These are phyloP conservation scores for Drosophila prolongata DNA, from an alignment of 2,888 invertebrate genomes.

Conservation along the genomic window DNA sequence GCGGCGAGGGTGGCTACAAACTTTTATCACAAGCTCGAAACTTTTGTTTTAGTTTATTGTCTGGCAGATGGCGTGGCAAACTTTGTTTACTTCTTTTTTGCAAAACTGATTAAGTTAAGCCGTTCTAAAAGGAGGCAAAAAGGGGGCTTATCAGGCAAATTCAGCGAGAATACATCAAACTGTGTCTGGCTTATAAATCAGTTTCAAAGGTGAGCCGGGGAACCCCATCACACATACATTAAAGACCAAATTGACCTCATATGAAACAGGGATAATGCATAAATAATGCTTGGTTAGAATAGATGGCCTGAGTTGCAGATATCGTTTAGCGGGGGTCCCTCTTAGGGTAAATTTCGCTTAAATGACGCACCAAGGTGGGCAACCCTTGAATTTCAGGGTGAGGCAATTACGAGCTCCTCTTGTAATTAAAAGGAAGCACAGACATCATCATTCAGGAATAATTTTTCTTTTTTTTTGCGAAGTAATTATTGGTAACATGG, in stretches of 20 bases:
- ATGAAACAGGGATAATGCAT: slow-evolving; percentile 19
- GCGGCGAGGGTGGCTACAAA: slow-evolving; percentile 17
- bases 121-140: slow-evolving; percentile 1
- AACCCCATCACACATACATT: not conserved
- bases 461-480: not conserved
- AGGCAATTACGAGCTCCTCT: slow-evolving; percentile 49
- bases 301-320: not conserved
- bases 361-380: slow-evolving; percentile 4
- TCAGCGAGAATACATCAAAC: slow-evolving; percentile 26
- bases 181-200: slow-evolving; percentile 43
- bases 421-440: slow-evolving; percentile 36
- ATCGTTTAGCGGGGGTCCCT: too few species aligned
- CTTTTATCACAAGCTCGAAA: slow-evolving; percentile 63
- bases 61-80: slow-evolving; percentile 59
- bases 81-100: slow-evolving; percentile 11
- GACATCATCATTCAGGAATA: slow-evolving; percentile 14
- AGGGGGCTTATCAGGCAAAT: slow-evolving; percentile 21
- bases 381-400: not conserved
- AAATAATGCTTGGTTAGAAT: slow-evolving; percentile 19
- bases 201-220: not conserved
- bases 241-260: slow-evolving; percentile 18
- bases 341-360: slow-evolving; percentile 23
- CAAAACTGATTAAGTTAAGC: slow-evolving; percentile 68
- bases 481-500: not conserved
- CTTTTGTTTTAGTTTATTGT: slow-evolving; percentile 77